Conservation (phyloP, 2,113 vertebrate species). For the Rhizomys pruinosus region DNA sequence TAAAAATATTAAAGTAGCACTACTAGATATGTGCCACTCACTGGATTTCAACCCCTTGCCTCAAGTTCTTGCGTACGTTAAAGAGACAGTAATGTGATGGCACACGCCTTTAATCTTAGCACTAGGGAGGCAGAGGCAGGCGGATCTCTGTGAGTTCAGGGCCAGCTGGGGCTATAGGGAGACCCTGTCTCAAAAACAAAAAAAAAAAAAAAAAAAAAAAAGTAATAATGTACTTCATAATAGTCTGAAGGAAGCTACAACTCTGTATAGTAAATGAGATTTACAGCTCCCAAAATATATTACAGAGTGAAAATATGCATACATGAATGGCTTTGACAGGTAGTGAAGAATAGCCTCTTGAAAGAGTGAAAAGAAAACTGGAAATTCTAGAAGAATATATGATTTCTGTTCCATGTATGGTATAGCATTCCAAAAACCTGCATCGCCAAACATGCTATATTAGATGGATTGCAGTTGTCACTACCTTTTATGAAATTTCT, state of each 20-base stretch:
- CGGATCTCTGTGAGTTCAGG: too few relatives aligned
- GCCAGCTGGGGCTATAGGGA: too few relatives aligned
- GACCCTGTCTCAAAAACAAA: too few relatives aligned
- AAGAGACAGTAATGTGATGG: not conserved
- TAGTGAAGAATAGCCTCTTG: not conserved
- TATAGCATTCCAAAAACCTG: not conserved
- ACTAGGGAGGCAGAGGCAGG: too few relatives aligned
- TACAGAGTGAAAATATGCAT: not conserved
- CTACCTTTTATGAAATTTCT: slow-evolving; percentile 57
- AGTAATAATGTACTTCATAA: not conserved
- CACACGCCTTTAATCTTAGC: too few relatives aligned
- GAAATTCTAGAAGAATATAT: not conserved
- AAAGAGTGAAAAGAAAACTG: slow-evolving; percentile 35
- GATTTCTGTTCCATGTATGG: not conserved
- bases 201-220: too few relatives aligned
- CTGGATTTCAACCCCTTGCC: not conserved
- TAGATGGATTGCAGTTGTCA: slow-evolving; percentile 49
- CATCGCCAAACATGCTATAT: not conserved
- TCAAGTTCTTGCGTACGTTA: not conserved
- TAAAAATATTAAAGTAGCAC: slow-evolving; percentile 38
- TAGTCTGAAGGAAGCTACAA: not conserved
- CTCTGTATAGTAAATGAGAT: not conserved
- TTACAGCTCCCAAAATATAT: not conserved
- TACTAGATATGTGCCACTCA: not conserved
- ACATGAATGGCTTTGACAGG: not conserved